Conservation (phyloP, 2,113 vertebrate genomes). For the Oryzias woworae region DNA sequence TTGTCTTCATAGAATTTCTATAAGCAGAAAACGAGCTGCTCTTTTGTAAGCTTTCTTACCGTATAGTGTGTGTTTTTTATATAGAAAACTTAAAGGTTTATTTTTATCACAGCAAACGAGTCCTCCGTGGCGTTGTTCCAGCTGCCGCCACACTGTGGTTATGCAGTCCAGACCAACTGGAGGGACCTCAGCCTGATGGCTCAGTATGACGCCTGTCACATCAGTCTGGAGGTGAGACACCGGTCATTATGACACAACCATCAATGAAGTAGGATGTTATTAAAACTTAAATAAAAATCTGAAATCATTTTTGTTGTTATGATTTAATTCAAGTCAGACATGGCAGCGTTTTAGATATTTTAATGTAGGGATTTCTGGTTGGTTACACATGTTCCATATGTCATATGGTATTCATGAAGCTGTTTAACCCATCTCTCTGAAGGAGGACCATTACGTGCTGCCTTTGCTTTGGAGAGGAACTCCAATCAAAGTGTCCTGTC, state of each 20-base stretch:
- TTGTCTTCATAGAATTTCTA: too few species aligned
- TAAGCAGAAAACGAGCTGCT: not conserved
- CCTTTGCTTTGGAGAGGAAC: conserved; percentile 62
- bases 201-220: conserved; percentile 55
- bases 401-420: too few species aligned
- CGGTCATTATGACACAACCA: too few species aligned
- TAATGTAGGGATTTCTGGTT: too few species aligned
- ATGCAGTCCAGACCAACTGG: conserved; percentile 45
- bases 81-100: not conserved
- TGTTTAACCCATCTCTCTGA: not conserved
- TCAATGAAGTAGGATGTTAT: too few species aligned
- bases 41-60: not conserved
- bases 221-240: conserved; percentile 48
- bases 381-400: too few species aligned
- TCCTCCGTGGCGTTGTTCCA: conserved; percentile 50
- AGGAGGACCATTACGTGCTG: conserved; percentile 52
- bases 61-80: not conserved
- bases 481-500: conserved; percentile 56
- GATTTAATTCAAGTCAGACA: too few species aligned
- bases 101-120: conserved; percentile 43
- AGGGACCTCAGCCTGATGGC: conserved; percentile 49
- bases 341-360: too few species aligned
- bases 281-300: too few species aligned
- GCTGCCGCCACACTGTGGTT: conserved; percentile 59
- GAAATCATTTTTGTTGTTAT: too few species aligned